phyloP scores from a whole-genome alignment of 2,113 vertebrate genomes.

The Bombycilla garrulus region DNA sequence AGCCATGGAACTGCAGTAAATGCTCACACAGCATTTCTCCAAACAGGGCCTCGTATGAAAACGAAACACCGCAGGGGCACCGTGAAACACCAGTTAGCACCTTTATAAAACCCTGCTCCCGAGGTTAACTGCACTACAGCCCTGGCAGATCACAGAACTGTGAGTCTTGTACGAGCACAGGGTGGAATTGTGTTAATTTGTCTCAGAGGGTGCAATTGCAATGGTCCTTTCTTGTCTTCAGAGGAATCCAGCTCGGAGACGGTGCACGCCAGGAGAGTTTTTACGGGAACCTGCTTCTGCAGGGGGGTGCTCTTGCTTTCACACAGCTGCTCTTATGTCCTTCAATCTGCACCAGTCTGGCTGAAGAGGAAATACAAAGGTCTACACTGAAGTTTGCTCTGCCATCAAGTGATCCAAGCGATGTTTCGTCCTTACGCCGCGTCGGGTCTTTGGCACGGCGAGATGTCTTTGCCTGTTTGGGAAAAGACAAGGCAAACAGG shows the following conservation, averaged over 20 bases:
- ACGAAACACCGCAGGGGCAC: constrained; percentile 15
- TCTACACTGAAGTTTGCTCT: not conserved
- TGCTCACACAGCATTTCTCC: constrained; percentile 35
- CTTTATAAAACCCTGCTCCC: constrained; percentile 58
- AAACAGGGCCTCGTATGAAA: constrained; percentile 36
- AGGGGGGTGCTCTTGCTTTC: not conserved
- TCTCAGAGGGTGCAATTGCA: constrained; percentile 14
- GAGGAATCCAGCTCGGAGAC: not conserved
- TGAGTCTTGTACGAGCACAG: not conserved
- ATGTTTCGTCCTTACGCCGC: rapidly evolving
- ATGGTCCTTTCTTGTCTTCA: constrained; percentile 19
- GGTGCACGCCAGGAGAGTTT: not conserved
- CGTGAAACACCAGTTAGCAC: constrained; percentile 55
- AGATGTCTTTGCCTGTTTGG: not conserved
- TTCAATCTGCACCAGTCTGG: not conserved
- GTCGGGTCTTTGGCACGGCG: not conserved
- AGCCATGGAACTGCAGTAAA: constrained; percentile 45
- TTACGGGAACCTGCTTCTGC: not conserved
- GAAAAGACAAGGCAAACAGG: not conserved
- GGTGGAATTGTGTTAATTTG: constrained; percentile 46
- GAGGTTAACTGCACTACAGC: constrained; percentile 40
- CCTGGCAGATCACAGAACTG: constrained; percentile 46
- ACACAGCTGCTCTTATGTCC: not conserved
- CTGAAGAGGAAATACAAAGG: not conserved
- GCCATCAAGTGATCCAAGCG: not conserved